Evolutionary conservation across 2,888 invertebrate species (phyloP).

Genomic region (Hedychridium roseum): DNA sequence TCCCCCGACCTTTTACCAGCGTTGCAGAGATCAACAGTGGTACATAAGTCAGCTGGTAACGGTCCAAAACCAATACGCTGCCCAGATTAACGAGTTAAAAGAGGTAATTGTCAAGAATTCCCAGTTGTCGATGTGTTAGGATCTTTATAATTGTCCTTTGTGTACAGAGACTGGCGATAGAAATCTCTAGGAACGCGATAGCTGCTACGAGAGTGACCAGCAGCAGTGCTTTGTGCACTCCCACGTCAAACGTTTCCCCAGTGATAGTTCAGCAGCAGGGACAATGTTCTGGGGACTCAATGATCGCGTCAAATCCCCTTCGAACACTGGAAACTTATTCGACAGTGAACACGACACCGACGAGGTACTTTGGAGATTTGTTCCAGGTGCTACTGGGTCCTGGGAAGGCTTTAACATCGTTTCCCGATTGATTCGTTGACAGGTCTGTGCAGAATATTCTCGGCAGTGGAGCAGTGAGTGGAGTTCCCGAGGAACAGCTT

Average conservation of each 20-base stretch:
- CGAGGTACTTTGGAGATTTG: slow-evolving; percentile 46
- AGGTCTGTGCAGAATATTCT: slow-evolving; percentile 41
- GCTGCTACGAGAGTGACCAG: slow-evolving; percentile 63
- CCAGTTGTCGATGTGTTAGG: no score
- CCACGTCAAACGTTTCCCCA: slow-evolving; percentile 33
- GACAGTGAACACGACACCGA: slow-evolving; percentile 29
- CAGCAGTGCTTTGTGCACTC: slow-evolving; percentile 31
- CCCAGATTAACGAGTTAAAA: slow-evolving; percentile 85
- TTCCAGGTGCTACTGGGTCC: no score
- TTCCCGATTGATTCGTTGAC: no score
- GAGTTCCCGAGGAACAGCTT: slow-evolving; percentile 35
- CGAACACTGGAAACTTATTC: slow-evolving; percentile 41
- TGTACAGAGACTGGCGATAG: slow-evolving; percentile 71
- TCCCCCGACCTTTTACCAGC: slow-evolving; percentile 92
- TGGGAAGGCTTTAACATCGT: no score
- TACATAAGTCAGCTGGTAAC: slow-evolving; percentile 86
- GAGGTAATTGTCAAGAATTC: no score
- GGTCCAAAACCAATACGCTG: slow-evolving; percentile 80
- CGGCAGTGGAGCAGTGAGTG: slow-evolving; percentile 20
- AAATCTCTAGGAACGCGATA: slow-evolving; percentile 74
- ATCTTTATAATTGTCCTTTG: no score
- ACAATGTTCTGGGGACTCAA: slow-evolving; percentile 35
- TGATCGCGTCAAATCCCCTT: slow-evolving; percentile 32
- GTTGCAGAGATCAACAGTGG: slow-evolving; percentile 93
- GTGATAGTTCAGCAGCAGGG: slow-evolving; percentile 36